phyloP scores from a whole-genome alignment of 2,113 vertebrate genomes.

The Micronycteris hirsuta region DNA sequence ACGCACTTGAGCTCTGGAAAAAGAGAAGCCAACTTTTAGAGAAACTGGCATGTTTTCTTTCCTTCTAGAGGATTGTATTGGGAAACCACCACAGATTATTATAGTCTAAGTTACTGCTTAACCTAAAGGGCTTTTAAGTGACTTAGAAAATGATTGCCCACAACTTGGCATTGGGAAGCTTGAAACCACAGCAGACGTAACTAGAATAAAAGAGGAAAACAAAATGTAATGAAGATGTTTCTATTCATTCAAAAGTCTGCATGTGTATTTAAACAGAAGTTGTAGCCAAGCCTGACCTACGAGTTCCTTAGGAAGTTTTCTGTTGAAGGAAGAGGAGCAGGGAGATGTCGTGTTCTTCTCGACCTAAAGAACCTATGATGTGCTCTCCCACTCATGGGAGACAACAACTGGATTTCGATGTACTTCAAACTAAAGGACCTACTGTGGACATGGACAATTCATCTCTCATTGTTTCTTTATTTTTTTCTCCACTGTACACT shows the following conservation, averaged over 20 bases:
- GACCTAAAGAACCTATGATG: not conserved
- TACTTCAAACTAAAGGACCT: not conserved
- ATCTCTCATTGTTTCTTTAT: not conserved
- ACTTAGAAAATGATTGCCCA: constrained; percentile 49
- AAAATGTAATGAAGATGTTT: constrained; percentile 10
- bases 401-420: not conserved
- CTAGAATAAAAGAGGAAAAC: constrained; percentile 1
- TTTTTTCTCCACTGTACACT: not conserved
- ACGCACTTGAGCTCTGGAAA: not conserved
- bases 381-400: not conserved
- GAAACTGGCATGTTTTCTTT: constrained; percentile 16
- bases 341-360: not conserved
- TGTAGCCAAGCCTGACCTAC: not conserved
- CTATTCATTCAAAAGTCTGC: constrained; percentile 1
- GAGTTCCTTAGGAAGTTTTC: not conserved
- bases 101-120: constrained; percentile 16
- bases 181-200: not conserved
- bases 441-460: not conserved
- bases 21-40: constrained; percentile 27
- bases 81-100: constrained; percentile 4
- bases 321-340: not conserved
- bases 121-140: constrained; percentile 29
- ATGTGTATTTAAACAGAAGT: not conserved
- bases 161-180: not conserved
- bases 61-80: not conserved